Evolutionary conservation across 2,113 vertebrate species (phyloP).

Genomic region (Sarotherodon lohbergeri): DNA sequence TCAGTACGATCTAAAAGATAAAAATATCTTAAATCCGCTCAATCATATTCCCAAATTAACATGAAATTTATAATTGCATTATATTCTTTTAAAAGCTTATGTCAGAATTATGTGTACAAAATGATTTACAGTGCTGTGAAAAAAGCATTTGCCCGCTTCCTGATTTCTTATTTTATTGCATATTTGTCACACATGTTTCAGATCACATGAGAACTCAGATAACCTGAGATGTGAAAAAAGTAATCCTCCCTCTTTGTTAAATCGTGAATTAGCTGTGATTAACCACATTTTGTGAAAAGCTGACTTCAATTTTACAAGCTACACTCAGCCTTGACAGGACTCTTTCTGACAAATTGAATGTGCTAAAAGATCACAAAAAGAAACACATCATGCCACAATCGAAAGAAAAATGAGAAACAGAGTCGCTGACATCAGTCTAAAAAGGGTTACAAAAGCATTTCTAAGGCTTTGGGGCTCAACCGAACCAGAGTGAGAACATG

Average conservation of each 20-base stretch:
- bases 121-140: background rate
- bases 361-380: background rate
- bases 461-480: background rate
- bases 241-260: background rate
- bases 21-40: background rate
- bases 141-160: background rate
- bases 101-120: background rate
- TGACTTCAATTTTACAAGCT: background rate
- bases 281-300: background rate
- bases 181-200: background rate
- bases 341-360: background rate
- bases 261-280: background rate
- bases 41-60: background rate
- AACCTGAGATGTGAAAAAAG: background rate
- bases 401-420: background rate
- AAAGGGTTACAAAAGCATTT: background rate
- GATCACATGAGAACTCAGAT: background rate
- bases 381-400: background rate
- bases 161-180: background rate
- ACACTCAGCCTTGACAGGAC: background rate
- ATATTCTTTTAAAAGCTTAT: background rate
- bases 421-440: background rate
- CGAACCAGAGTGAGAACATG: background rate
- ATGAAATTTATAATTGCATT: background rate
- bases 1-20: conserved; percentile 31